Base-by-base conservation (phyloP, 1,140 invertebrate genomes). In the Eumeta japonica region DNA sequence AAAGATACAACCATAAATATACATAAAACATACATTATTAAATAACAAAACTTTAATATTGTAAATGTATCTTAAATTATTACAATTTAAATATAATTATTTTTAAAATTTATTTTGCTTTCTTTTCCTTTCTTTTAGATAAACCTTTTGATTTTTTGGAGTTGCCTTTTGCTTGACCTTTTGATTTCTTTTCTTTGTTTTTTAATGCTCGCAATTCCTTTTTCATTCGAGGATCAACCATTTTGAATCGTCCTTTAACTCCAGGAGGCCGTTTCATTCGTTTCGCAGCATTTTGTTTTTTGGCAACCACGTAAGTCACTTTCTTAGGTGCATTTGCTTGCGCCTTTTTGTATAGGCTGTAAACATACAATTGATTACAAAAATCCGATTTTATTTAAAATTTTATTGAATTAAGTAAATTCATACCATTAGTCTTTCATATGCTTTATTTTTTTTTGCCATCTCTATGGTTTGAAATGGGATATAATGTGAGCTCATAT, bases 141-240 rank as follows among this genome's bases (percentile, higher is more conserved):
- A n/a, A n/a, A n/a, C n/a, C n/a, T n/a, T n/a, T n/a, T n/a, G n/a
- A n/a, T n/a, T n/a, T n/a, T n/a, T n/a, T n/a, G n/a, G n/a, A n/a
- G n/a, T 74, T 64, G 13, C 7, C n/a, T 39, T 74, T 66, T 28
- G 65, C 58, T 24, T 65, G 62, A 16, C 68, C 64, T 43, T 70
- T 73, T 12, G 62, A 74, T 41, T 74, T 77, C 41, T 75, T 77
- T 42, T 77, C 79, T 44, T 84, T 86, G 1, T 80, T 81, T 54
- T 87, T 88, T 39, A 81, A 66, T 2, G 81, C 83, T 28, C 84
- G 78, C 43, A 86, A 76, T 67, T 98, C 97, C 74, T 98, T 98
- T 70, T 98, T 98, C 86, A 98, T 87, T 41, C 96, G 78, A 3
- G 85, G 84, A 82, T 99, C 96, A 0, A 99, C 97, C 2, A 98